Conservation (phyloP, 1,140 invertebrate genomes). For the Cotesia typhae region DNA sequence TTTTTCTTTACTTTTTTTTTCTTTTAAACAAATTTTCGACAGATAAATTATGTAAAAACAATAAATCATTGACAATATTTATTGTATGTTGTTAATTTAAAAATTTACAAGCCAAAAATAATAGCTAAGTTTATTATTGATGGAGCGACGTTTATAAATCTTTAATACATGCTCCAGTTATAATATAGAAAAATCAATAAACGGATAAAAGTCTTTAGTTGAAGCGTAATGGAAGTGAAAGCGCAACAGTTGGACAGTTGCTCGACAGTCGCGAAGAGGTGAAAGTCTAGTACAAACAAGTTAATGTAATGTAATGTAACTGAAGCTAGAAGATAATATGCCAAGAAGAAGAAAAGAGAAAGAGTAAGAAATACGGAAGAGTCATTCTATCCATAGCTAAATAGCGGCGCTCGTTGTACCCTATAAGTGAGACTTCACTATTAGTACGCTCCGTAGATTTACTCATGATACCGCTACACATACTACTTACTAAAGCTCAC, state of each 20-base stretch:
- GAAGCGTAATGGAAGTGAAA: slow-evolving; percentile 52
- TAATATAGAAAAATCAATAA: slow-evolving; percentile 16
- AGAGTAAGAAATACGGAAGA: slow-evolving; percentile 21
- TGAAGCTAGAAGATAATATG: slow-evolving; percentile 20
- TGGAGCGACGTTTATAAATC: slow-evolving; percentile 21
- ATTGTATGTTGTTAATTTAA: no score
- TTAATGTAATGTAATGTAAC: neutral
- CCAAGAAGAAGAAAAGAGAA: neutral
- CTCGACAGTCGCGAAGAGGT: slow-evolving; percentile 48
- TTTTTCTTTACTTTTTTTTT: no score
- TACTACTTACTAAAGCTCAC: slow-evolving; percentile 34
- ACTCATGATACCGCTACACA: slow-evolving; percentile 53
- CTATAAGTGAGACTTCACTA: slow-evolving; percentile 37
- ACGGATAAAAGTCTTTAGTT: slow-evolving; percentile 1
- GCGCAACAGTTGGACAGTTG: slow-evolving; percentile 39
- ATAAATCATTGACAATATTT: no score
- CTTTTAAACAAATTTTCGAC: no score
- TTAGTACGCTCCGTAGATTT: slow-evolving; percentile 41
- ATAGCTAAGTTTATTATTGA: neutral
- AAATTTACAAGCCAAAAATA: neutral
- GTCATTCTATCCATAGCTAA: slow-evolving; percentile 41
- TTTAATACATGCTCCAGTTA: slow-evolving; percentile 27
- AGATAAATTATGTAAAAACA: no score
- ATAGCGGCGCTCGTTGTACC: slow-evolving; percentile 38
- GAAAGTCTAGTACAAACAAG: slow-evolving; percentile 43